Evolutionary conservation across 2,888 invertebrate genomes (phyloP).

Genomic region (Plusia festucae): DNA sequence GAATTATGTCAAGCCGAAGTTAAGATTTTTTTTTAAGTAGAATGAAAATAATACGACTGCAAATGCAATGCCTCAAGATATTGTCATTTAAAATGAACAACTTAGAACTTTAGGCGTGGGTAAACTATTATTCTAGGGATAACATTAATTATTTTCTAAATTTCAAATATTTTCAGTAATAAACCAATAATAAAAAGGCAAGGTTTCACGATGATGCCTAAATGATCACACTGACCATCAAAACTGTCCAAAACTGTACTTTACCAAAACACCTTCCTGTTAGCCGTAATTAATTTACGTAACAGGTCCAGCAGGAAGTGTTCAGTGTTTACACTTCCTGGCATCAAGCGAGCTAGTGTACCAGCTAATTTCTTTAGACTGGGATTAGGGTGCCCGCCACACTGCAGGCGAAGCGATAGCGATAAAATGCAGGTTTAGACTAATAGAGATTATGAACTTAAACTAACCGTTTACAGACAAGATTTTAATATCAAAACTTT

Average conservation of each 20-base stretch:
- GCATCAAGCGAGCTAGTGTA: constrained; percentile 41
- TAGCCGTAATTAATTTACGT: constrained; percentile 57
- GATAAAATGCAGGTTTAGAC: background rate
- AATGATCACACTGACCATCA: background rate
- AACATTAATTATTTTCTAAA: background rate
- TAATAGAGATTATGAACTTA: constrained; percentile 3
- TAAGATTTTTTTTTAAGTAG: too few relatives aligned
- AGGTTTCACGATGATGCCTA: background rate
- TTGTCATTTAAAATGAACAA: too few relatives aligned
- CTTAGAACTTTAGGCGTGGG: too few relatives aligned
- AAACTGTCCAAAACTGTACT: too few relatives aligned
- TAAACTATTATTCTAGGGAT: too few relatives aligned
- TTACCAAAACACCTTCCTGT: too few relatives aligned
- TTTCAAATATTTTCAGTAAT: background rate
- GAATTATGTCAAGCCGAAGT: too few relatives aligned
- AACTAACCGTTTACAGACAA: background rate
- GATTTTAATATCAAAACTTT: background rate
- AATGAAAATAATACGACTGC: too few relatives aligned
- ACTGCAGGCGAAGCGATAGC: constrained; percentile 1
- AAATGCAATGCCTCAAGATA: too few relatives aligned
- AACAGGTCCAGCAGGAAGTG: constrained; percentile 31
- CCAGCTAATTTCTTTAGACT: constrained; percentile 51
- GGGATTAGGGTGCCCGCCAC: constrained; percentile 25
- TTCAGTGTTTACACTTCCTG: constrained; percentile 47
- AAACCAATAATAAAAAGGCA: too few relatives aligned